Percentiles rank a stretch among this genome's conserved stretches.
phyloP scores from a whole-genome alignment of 1,140 invertebrate genomes.

The Eubasilissa regina region DNA sequence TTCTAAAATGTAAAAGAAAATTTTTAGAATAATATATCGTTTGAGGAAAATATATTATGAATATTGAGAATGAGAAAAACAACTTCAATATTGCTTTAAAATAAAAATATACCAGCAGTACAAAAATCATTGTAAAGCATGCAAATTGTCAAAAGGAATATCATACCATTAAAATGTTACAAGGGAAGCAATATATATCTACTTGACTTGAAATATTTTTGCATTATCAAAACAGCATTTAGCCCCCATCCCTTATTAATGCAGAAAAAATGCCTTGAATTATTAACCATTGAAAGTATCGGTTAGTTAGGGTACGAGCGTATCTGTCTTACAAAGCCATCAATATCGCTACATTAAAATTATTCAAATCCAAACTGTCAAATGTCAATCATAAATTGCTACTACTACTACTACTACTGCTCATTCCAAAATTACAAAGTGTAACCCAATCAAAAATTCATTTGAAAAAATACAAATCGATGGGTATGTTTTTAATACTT shows the following conservation, averaged over 20 bases:
- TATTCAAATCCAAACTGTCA: slow-evolving; percentile 58
- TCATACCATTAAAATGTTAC: too few species aligned
- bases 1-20: too few species aligned
- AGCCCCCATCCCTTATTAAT: slow-evolving; percentile 33
- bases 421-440: slow-evolving; percentile 41
- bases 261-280: slow-evolving; percentile 35
- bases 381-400: slow-evolving; percentile 52
- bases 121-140: too few species aligned
- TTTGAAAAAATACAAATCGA: slow-evolving; percentile 28
- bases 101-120: too few species aligned
- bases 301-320: slow-evolving; percentile 47
- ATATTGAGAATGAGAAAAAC: too few species aligned
- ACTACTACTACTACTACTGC: slow-evolving; percentile 9
- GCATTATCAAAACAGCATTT: slow-evolving; percentile 23
- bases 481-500: slow-evolving; percentile 7
- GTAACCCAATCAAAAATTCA: slow-evolving; percentile 52
- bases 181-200: slow-evolving; percentile 2
- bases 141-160: too few species aligned
- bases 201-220: slow-evolving; percentile 46
- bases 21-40: too few species aligned
- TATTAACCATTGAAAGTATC: slow-evolving; percentile 51
- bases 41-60: too few species aligned
- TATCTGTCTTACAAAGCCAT: slow-evolving; percentile 42
- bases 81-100: too few species aligned
- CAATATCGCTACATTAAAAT: slow-evolving; percentile 57